These are phyloP conservation scores for Cassiopea andromeda DNA, from an alignment of 30 jellyfish, hydroid and myxozoan species.

Conservation along the genomic window DNA sequence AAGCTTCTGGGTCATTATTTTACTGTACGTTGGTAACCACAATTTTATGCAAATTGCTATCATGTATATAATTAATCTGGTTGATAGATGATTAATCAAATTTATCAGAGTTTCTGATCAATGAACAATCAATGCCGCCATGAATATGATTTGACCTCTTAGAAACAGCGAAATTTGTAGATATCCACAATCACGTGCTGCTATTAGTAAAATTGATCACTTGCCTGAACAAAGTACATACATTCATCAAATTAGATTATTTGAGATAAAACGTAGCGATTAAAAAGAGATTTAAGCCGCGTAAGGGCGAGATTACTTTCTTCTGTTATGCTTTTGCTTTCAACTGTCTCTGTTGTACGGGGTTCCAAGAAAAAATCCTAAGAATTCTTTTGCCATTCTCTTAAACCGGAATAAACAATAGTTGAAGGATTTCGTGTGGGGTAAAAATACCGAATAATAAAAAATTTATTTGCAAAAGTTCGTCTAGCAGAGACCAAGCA, in stretches of 20 bases:
- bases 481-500: neutral
- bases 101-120: slow-evolving; percentile 47
- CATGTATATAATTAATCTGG: slow-evolving; percentile 29
- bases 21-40: slow-evolving; percentile 30
- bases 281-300: slow-evolving; percentile 30
- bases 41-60: slow-evolving; percentile 40
- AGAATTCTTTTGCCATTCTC: slow-evolving; percentile 17
- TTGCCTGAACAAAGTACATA: slow-evolving; percentile 32
- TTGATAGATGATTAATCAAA: slow-evolving; percentile 44
- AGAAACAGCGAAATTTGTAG: slow-evolving; percentile 22
- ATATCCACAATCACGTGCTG: slow-evolving; percentile 43
- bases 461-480: neutral
- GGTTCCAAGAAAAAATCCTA: slow-evolving; percentile 35
- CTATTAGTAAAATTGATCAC: slow-evolving; percentile 61
- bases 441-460: neutral
- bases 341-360: neutral
- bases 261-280: slow-evolving; percentile 50
- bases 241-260: slow-evolving; percentile 60
- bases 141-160: slow-evolving; percentile 53
- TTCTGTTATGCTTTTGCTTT: neutral
- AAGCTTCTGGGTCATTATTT: slow-evolving; percentile 44
- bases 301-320: slow-evolving; percentile 15
- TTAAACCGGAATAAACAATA: slow-evolving; percentile 45
- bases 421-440: neutral
- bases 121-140: slow-evolving; percentile 46